Evolutionary conservation across 2,888 invertebrate species (phyloP), one percentile per base, ranked within the genome.

Genomic region (Esperia sulphurella): DNA sequence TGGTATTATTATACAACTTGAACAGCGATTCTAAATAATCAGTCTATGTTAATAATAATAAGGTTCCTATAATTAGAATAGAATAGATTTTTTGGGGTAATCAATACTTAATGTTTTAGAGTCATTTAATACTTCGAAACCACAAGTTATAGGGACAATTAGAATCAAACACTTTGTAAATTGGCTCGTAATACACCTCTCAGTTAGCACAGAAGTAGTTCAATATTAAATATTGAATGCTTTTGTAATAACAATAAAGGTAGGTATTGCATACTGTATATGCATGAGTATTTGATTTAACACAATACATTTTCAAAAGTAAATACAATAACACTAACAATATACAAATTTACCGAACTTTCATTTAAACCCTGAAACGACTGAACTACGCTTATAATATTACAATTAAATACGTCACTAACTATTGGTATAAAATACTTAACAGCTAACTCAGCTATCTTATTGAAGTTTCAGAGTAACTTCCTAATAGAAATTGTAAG

Each of bases 1-100:
- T 31, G 10, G 8, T 44, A 39, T 59, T 72, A 72, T n/a, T 75
- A 47, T 77, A 79, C 75, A 78, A 60, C 65, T 71, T 14, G 29
- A 37, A 21, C 63, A 67, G 59, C 70, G 75, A 72, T 64, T 68
- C 71, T 79, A 77, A 68, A 63, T 74, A 82, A 79, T 85, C 84
- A 85, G 84, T 85, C 84, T 83, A 84, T 83, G 59, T 74, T 79
- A 83, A 79, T 68, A 73, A 79, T 68, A 73, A 54, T 73, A 72
- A 67, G 55, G 50, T 55, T 54, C 55, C 61, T 65, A 61, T 52
- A 54, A 38, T 49, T 46, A 44, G 21, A 21, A 46, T 28, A 38
- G 14, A 39, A 45, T 45, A 21, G 21, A 21, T 21, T 21, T 21
- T 21, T 3, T 3, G 21, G 2, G 5, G 21, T 21, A 21, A 21